Evolutionary conservation across 2,797 vertebrate species (phyloP).

Genomic region (Bufotes viridis): DNA sequence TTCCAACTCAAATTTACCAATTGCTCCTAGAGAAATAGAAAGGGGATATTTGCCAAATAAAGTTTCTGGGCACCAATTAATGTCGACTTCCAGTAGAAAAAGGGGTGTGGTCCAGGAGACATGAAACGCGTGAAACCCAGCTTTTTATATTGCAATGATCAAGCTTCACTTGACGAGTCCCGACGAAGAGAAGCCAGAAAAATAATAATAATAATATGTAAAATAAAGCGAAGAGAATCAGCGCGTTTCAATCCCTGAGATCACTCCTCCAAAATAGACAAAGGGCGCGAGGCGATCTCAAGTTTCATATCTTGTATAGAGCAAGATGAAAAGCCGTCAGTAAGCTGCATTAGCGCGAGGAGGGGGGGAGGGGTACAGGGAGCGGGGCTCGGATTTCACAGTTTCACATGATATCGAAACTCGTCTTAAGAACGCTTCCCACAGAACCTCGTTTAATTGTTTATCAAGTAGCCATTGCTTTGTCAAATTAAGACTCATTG

Average conservation of each 20-base stretch:
- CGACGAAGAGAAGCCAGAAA: too few species aligned
- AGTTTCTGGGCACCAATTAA: too few species aligned
- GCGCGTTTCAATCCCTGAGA: conserved; percentile 71
- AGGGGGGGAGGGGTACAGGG: conserved; percentile 39
- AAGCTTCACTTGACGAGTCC: too few species aligned
- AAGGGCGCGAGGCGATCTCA: conserved; percentile 81
- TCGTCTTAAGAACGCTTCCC: conserved; percentile 66
- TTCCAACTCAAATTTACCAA: too few species aligned
- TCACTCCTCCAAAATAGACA: conserved; percentile 85
- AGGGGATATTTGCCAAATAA: too few species aligned
- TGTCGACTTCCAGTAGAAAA: too few species aligned
- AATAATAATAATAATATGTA: not conserved
- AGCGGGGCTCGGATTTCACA: conserved; percentile 35
- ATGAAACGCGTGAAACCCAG: too few species aligned
- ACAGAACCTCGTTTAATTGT: conserved; percentile 63
- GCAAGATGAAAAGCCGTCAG: conserved; percentile 70
- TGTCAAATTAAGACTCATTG: conserved; percentile 82
- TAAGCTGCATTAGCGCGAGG: conserved; percentile 66
- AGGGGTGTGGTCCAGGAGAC: too few species aligned
- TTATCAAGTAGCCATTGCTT: conserved; percentile 79
- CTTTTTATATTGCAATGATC: too few species aligned
- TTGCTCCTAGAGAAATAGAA: too few species aligned
- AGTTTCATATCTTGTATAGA: conserved; percentile 81
- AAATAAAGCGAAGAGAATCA: not conserved
- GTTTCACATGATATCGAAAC: conserved; percentile 65